These are phyloP conservation scores for Dromas ardeola DNA, from an alignment of 2,113 vertebrate species.

Conservation along the genomic window DNA sequence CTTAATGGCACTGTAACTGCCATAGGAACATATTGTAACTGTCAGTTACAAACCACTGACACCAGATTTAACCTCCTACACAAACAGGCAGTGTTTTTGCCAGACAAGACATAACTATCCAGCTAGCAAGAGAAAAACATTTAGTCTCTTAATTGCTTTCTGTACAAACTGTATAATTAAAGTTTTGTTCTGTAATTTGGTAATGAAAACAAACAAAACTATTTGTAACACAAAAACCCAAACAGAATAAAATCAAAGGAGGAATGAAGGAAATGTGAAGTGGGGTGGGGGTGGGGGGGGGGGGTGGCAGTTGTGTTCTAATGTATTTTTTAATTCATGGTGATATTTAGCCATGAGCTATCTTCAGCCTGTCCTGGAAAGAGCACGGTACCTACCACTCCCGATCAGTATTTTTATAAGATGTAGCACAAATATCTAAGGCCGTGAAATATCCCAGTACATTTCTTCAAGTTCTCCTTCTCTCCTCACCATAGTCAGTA, in stretches of 20 bases:
- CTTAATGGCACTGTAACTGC: not conserved
- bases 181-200: conserved; percentile 69
- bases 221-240: conserved; percentile 37
- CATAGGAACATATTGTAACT: not conserved
- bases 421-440: not conserved
- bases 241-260: conserved; percentile 50
- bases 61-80: conserved; percentile 32
- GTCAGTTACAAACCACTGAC: not conserved
- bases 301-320: not conserved
- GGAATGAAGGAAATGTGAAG: not conserved
- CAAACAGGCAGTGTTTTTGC: not conserved
- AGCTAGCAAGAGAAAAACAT: conserved; percentile 57
- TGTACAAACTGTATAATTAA: conserved; percentile 72
- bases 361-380: conserved; percentile 49
- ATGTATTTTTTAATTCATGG: not conserved
- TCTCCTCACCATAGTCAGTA: not conserved
- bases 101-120: conserved; percentile 45
- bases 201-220: conserved; percentile 73
- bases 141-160: conserved; percentile 71
- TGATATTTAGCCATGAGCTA: not conserved
- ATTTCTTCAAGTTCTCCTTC: not conserved
- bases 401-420: not conserved
- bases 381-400: conserved; percentile 13
- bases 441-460: not conserved
- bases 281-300: too few species aligned